Percentiles rank a stretch among this genome's conserved stretches.
Evolutionary conservation across 2,888 invertebrate genomes (phyloP).

Genomic region (Sesia bembeciformis): DNA sequence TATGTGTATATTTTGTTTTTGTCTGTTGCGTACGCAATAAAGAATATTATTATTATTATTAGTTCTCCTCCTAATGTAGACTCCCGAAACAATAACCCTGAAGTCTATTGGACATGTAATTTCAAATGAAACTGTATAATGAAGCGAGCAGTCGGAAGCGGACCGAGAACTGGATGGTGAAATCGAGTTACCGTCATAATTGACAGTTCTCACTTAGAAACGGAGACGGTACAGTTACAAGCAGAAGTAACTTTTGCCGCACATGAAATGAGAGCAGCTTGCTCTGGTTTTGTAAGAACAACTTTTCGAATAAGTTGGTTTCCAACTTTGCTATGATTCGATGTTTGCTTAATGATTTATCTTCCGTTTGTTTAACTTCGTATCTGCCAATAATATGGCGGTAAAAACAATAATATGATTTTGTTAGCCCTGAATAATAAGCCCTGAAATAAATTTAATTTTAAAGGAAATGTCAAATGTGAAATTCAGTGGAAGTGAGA

Average conservation of each 20-base stretch:
- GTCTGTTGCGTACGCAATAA: background rate
- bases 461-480: too few relatives aligned
- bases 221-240: background rate
- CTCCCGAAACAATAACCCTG: background rate
- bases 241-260: background rate
- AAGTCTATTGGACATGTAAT: background rate
- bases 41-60: background rate
- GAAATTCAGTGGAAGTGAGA: too few relatives aligned
- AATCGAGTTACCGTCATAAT: slow-evolving; percentile 3
- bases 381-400: too few relatives aligned
- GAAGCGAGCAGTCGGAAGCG: background rate
- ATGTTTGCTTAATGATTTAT: too few relatives aligned
- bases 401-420: too few relatives aligned
- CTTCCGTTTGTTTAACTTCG: too few relatives aligned
- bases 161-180: background rate
- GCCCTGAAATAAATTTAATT: too few relatives aligned
- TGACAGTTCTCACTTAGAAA: background rate
- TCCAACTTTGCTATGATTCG: too few relatives aligned
- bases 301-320: too few relatives aligned
- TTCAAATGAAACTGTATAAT: background rate
- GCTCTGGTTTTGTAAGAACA: too few relatives aligned
- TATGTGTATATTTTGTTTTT: background rate
- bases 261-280: too few relatives aligned
- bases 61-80: background rate
- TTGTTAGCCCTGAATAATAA: too few relatives aligned